Conservation (phyloP, 2,888 invertebrate genomes). For the Himalopsyche japonica region DNA sequence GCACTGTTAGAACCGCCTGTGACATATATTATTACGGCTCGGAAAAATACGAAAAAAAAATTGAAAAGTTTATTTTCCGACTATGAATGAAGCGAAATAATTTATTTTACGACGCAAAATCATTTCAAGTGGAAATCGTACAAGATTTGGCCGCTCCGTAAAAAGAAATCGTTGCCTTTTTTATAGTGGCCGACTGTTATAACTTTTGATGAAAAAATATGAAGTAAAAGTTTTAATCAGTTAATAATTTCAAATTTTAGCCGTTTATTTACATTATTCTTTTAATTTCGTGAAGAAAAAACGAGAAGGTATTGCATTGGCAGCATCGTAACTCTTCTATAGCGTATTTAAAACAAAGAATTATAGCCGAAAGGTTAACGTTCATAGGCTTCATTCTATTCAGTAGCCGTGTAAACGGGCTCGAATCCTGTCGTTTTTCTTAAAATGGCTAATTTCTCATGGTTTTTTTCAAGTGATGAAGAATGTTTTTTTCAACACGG, state of each 20-base stretch:
- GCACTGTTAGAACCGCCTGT: constrained; percentile 8
- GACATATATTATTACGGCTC: not conserved
- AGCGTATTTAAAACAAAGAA: too few relatives aligned
- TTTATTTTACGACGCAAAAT: constrained; percentile 27
- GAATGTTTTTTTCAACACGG: too few relatives aligned
- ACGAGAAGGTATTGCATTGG: too few relatives aligned
- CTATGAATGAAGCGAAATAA: constrained; percentile 29
- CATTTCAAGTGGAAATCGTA: constrained; percentile 22
- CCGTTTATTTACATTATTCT: too few relatives aligned
- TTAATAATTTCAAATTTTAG: not conserved
- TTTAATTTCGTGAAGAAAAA: too few relatives aligned
- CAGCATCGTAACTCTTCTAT: too few relatives aligned
- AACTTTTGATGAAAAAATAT: not conserved
- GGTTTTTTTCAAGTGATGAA: too few relatives aligned
- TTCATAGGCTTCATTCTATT: too few relatives aligned
- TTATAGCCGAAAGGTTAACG: too few relatives aligned
- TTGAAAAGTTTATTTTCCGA: constrained; percentile 17
- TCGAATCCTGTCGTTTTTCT: too few relatives aligned
- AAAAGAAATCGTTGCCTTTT: not conserved
- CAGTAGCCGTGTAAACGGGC: too few relatives aligned
- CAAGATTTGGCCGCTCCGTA: not conserved
- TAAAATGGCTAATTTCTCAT: too few relatives aligned
- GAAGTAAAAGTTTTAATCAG: not conserved
- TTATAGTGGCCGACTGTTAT: not conserved
- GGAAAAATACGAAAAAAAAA: constrained; percentile 8